Evolutionary conservation across 2,113 vertebrate species (phyloP).

Genomic region (Oenanthe oenanthe): DNA sequence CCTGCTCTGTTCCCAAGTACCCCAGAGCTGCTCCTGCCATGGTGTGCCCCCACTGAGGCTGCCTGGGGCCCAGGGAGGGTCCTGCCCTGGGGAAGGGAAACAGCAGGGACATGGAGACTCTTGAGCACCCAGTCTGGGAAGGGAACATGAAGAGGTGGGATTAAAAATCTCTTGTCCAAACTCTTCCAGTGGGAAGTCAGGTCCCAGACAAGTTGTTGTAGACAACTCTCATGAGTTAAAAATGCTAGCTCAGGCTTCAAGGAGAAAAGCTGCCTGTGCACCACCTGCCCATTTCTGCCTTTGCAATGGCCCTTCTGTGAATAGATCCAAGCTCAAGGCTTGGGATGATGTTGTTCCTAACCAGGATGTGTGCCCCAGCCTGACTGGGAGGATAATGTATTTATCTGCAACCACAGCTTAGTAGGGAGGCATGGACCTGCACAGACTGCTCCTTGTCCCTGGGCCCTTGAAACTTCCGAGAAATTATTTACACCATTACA

Average conservation of each 20-base stretch:
- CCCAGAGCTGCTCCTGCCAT: not conserved
- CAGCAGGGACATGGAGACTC: not conserved
- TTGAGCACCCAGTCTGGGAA: not conserved
- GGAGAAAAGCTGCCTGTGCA: not conserved
- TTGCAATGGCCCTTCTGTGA: not conserved
- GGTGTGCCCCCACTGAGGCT: not conserved
- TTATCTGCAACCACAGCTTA: not conserved
- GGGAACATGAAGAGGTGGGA: not conserved
- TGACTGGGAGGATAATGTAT: not conserved
- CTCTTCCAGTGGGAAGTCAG: not conserved
- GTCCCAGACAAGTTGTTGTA: not conserved
- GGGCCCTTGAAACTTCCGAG: not conserved
- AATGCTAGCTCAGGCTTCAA: not conserved
- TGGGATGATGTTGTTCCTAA: not conserved
- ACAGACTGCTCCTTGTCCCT: not conserved
- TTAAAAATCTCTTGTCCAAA: not conserved
- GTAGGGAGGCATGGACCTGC: not conserved
- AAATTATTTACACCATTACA: not conserved
- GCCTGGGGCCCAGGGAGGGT: not conserved
- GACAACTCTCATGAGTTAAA: not conserved
- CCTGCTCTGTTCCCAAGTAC: too few relatives aligned
- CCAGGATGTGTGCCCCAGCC: not conserved
- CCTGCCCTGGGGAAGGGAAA: not conserved
- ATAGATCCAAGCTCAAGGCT: not conserved
- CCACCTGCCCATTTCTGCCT: not conserved